Base-by-base conservation (phyloP, 2,797 vertebrate species). In the Myotis findleyi region DNA sequence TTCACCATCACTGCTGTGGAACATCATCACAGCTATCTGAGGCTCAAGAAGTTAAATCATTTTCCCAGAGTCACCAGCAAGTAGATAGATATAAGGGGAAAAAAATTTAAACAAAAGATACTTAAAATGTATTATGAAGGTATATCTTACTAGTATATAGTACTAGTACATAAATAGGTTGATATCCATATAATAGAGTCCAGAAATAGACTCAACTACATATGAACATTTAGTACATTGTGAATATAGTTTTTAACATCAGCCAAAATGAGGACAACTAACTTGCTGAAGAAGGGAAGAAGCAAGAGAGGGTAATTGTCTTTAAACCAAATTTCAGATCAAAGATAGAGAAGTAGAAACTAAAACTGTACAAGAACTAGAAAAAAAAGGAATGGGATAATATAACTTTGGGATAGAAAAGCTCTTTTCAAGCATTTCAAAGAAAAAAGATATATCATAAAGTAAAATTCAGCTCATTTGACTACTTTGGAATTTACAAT, bases 351-450 rank as follows among this genome's bases (percentile, higher is more conserved):
- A 38, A 36, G 3, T 25, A 62, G 64, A 73, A 66, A 82, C 69
- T 51, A 79, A 93, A 49, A 53, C 5, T 68, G 2, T 38, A 41
- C 1, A 68, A 49, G 13, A 36, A 69, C 47, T 80, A 41, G 27
- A 10, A 53, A 18, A 59, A 87, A 17, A 49, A 71, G 36, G 9
- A 23, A 38, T 55, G 38, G 25, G 7, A 30, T 71, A 47, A 79
- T n/a, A 36, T 20, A 85, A 71, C 25, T 93, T 85, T 21, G 38
- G 20, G 18, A 89, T 57, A 82, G 53, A 77, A 86, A 94, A 76
- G 10, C 53, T n/a, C 3, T 80, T 91, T 93, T 23, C 9, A 93
- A 80, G 9, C 30, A 69, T 36, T 6, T 51, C 17, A 59, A 88
- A 71, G 49, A 16, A 80, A 66, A 87, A 79, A 30, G 51, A 30